Conservation (phyloP, 2,113 vertebrate species). For the Austrofundulus limnaeus region DNA sequence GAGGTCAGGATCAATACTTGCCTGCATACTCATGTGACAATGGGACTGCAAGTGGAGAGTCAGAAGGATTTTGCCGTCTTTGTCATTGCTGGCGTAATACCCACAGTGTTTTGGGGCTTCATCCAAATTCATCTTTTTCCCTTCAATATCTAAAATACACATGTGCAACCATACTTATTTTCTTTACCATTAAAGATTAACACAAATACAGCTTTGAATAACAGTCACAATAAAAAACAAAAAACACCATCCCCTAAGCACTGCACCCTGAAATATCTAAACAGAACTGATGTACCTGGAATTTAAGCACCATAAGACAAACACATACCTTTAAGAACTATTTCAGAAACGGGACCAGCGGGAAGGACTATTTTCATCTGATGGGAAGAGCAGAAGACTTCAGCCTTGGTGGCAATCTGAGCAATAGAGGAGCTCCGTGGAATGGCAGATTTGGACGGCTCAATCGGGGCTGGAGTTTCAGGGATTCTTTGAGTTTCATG, state of each 20-base stretch:
- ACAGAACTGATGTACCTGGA: slow-evolving; percentile 44
- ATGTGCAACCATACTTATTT: slow-evolving; percentile 14
- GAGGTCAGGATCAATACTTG: slow-evolving; percentile 59
- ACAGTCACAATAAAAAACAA: background rate
- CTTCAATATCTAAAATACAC: slow-evolving; percentile 53
- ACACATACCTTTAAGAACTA: slow-evolving; percentile 66
- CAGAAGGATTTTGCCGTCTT: slow-evolving; percentile 65
- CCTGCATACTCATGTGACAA: slow-evolving; percentile 77
- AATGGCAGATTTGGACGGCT: background rate
- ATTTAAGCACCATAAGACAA: slow-evolving; percentile 8
- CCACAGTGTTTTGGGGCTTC: slow-evolving; percentile 74
- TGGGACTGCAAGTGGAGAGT: slow-evolving; percentile 61
- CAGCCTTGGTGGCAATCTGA: slow-evolving; percentile 12
- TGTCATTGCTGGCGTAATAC: slow-evolving; percentile 62
- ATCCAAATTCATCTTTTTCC: slow-evolving; percentile 49
- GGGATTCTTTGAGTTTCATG: background rate
- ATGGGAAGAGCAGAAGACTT: slow-evolving; percentile 65
- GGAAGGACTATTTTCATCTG: slow-evolving; percentile 73
- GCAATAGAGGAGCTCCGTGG: slow-evolving; percentile 3
- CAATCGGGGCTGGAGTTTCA: slow-evolving; percentile 6
- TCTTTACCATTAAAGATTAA: background rate
- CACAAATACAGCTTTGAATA: slow-evolving; percentile 14
- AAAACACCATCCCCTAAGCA: background rate
- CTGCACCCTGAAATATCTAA: slow-evolving; percentile 22
- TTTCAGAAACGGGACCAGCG: slow-evolving; percentile 59